phyloP scores from a whole-genome alignment of 2,888 invertebrate genomes.

The Oscheius sp. region DNA sequence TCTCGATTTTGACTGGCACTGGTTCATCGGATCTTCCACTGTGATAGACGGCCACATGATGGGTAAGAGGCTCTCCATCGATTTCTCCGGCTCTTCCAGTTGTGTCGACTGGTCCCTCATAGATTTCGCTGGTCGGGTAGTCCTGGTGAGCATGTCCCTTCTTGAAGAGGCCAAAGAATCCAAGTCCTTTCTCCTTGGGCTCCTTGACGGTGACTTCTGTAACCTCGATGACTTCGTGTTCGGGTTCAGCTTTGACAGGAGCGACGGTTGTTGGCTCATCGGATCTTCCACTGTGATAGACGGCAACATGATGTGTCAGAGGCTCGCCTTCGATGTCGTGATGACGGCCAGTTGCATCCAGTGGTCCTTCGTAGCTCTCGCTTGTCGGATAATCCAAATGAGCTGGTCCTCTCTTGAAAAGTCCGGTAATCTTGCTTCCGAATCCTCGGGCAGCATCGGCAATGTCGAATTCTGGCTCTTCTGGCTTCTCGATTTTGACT shows the following conservation, averaged over 20 bases:
- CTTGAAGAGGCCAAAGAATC: slow-evolving; percentile 37
- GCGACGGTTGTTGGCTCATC: slow-evolving; percentile 23
- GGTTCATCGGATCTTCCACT: slow-evolving; percentile 33
- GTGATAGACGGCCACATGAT: slow-evolving; percentile 44
- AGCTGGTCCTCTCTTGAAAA: slow-evolving; percentile 50
- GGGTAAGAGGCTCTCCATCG: slow-evolving; percentile 44
- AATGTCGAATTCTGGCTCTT: slow-evolving; percentile 29
- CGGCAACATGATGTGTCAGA: slow-evolving; percentile 45
- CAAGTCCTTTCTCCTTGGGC: slow-evolving; percentile 7
- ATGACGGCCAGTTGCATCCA: slow-evolving; percentile 39
- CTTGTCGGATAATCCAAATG: slow-evolving; percentile 51
- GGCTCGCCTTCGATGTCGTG: slow-evolving; percentile 44
- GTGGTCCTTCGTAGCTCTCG: slow-evolving; percentile 48
- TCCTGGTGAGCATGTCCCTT: slow-evolving; percentile 44
- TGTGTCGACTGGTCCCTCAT: slow-evolving; percentile 47
- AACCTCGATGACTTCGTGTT: slow-evolving; percentile 16
- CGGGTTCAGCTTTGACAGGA: slow-evolving; percentile 15
- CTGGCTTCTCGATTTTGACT: slow-evolving; percentile 41
- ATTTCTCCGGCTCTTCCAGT: slow-evolving; percentile 41
- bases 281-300: slow-evolving; percentile 41
- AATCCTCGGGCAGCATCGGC: slow-evolving; percentile 35
- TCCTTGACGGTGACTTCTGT: slow-evolving; percentile 41
- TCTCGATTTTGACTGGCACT: slow-evolving; percentile 7
- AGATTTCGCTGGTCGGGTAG: slow-evolving; percentile 44
- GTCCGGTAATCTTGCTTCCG: slow-evolving; percentile 43